These are phyloP conservation scores for Mus musculus DNA, from an alignment of 2,113 vertebrate species.

Conservation along the genomic window DNA sequence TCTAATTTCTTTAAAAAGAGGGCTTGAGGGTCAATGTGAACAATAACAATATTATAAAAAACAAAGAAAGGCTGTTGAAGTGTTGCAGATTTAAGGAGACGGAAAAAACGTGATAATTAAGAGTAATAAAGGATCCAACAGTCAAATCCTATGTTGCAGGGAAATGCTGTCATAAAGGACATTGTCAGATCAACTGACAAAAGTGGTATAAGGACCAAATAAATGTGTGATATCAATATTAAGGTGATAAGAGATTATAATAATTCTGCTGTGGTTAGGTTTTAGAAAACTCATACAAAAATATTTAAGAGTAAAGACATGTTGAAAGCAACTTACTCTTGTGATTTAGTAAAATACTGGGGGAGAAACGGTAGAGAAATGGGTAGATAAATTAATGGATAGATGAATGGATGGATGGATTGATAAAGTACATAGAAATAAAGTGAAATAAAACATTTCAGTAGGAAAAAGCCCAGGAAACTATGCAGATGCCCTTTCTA, in stretches of 20 bases:
- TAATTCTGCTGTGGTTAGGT: not conserved
- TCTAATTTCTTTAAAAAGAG: conserved; percentile 22
- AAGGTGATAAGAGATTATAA: not conserved
- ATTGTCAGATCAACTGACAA: not conserved
- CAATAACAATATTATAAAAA: conserved; percentile 35
- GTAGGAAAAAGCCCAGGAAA: conserved; percentile 11
- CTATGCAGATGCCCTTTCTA: conserved; percentile 11
- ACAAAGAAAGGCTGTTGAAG: conserved; percentile 50
- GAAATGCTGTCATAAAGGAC: not conserved
- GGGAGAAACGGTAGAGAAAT: not conserved
- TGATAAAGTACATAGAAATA: not conserved
- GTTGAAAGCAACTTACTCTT: conserved; percentile 3
- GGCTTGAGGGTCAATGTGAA: conserved; percentile 18
- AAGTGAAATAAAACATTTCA: conserved; percentile 26
- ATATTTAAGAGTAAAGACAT: conserved; percentile 28
- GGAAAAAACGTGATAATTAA: conserved; percentile 22
- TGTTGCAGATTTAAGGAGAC: conserved; percentile 34
- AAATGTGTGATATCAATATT: conserved; percentile 26
- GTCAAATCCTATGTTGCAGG: not conserved
- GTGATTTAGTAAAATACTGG: not conserved
- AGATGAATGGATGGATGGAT: not conserved
- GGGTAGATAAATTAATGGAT: not conserved
- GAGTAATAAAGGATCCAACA: not conserved
- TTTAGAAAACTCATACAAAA: conserved; percentile 54
- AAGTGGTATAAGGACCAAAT: conserved; percentile 13